Evolutionary conservation across 2,113 vertebrate genomes (phyloP).

Genomic region (Cynoglossus semilaevis): DNA sequence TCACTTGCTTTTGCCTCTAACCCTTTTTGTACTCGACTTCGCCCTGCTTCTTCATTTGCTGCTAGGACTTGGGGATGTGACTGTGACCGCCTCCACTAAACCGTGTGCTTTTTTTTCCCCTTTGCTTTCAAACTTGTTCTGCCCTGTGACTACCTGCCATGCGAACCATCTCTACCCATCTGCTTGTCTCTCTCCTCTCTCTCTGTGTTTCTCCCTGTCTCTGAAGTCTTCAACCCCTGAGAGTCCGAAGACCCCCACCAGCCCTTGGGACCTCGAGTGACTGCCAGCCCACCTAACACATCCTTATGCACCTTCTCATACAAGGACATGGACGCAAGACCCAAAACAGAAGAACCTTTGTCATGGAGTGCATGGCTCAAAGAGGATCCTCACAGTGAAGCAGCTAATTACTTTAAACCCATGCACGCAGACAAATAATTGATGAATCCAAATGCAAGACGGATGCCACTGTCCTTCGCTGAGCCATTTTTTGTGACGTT

Average conservation of each 20-base stretch:
- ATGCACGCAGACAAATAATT: conserved; percentile 32
- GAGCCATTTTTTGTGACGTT: conserved; percentile 58
- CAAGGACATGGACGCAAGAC: conserved; percentile 60
- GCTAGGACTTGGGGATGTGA: conserved; percentile 69
- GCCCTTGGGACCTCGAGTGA: conserved; percentile 82
- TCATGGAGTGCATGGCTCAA: conserved; percentile 51
- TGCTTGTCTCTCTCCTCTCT: conserved; percentile 77
- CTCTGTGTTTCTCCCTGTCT: conserved; percentile 74
- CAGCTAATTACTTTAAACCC: conserved; percentile 39
- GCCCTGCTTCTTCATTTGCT: conserved; percentile 65
- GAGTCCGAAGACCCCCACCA: conserved; percentile 76
- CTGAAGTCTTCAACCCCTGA: conserved; percentile 78
- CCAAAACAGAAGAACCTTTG: conserved; percentile 52
- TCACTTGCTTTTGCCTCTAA: conserved; percentile 56
- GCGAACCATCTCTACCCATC: conserved; percentile 75
- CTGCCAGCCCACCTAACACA: conserved; percentile 62
- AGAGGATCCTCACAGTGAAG: conserved; percentile 41
- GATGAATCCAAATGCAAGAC: conserved; percentile 47
- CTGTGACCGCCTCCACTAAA: conserved; percentile 42
- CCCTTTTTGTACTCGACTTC: conserved; percentile 62
- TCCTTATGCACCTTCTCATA: conserved; percentile 50
- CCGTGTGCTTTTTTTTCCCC: conserved; percentile 54
- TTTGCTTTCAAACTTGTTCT: conserved; percentile 58
- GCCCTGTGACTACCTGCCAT: conserved; percentile 58
- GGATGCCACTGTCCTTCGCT: conserved; percentile 60